Base-by-base conservation (phyloP, 2,888 invertebrate species). In the Pomacea canaliculata region DNA sequence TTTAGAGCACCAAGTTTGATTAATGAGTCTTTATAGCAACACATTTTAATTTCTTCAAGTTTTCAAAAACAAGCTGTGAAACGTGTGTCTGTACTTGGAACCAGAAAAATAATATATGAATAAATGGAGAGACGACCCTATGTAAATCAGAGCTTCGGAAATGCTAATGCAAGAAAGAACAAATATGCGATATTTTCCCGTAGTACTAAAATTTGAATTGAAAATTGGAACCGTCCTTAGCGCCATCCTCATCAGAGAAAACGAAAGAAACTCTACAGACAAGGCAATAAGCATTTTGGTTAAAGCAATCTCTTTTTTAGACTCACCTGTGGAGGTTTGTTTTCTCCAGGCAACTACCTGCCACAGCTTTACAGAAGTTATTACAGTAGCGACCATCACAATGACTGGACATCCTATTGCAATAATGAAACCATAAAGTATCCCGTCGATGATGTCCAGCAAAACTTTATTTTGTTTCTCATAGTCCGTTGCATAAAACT, bases 221-320 rank as follows among this genome's bases (percentile, higher is more conserved):
- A 69, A 37, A 3, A 67, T 16, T 10, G 23, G 67, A 37, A 37
- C 8, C 8, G 27, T 67, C 37, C 27, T 27, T 1, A 27, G 68
- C 7, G 48, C 19, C 13, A 69, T 16, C 12, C 10, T 7, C 5
- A 48, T 46, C 7, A 49, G 3, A 10, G 68, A 69, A 7, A 69
- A 23, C 7, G 51, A 16, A 0, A 69, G 19, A 49, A 69, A 69
- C 23, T 69, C 68, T 3, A 69, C 1, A 51, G 68, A 69, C 68
- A 69, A n/a, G 48, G 12, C 19, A 51, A 69, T 69, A 10, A 69
- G 68, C 68, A 69, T 69, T 49, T 69, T 69, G 49, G 49, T 69
- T 46, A 67, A 23, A 10, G 16, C 67, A 23, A 37, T 37, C 37
- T 18, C 67, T 37, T 16, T 10, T 56, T 56, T 56, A 56, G 51